These are phyloP conservation scores for Amphiprion percula DNA, from an alignment of 2,113 vertebrate species.

Conservation along the genomic window DNA sequence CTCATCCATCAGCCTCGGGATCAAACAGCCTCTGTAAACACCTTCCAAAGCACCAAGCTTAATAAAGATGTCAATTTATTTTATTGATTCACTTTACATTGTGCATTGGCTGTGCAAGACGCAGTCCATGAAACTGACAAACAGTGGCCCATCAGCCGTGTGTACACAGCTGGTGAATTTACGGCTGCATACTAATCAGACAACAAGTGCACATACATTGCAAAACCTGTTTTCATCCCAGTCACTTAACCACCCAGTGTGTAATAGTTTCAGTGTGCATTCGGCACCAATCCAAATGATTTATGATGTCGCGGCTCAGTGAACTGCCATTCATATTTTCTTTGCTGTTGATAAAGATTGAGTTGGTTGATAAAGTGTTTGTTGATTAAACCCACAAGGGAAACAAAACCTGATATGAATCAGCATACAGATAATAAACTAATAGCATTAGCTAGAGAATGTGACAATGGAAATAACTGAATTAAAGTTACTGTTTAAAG, in stretches of 20 bases:
- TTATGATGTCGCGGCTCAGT: conserved; percentile 53
- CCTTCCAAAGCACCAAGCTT: conserved; percentile 40
- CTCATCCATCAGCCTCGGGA: conserved; percentile 42
- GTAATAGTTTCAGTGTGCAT: conserved; percentile 43
- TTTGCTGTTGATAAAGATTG: conserved; percentile 53
- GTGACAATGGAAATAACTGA: neutral
- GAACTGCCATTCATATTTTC: conserved; percentile 70
- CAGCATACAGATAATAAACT: conserved; percentile 38
- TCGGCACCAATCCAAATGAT: conserved; percentile 59
- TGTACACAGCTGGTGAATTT: conserved; percentile 55
- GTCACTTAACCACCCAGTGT: conserved; percentile 57
- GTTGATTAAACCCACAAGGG: conserved; percentile 40
- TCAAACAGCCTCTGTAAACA: conserved; percentile 45
- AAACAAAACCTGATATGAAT: conserved; percentile 48
- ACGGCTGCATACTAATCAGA: conserved; percentile 64
- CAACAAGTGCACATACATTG: conserved; percentile 52
- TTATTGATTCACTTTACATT: conserved; percentile 72
- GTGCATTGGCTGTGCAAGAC: conserved; percentile 34
- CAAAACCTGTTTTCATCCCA: conserved; percentile 58
- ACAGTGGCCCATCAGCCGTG: conserved; percentile 31
- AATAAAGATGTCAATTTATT: conserved; percentile 72
- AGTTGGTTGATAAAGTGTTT: conserved; percentile 58
- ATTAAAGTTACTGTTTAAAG: neutral
- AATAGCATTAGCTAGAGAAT: conserved; percentile 1
- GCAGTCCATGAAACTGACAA: conserved; percentile 26